Conservation (phyloP, 2,113 vertebrate genomes). For the Nycticorax nycticorax region DNA sequence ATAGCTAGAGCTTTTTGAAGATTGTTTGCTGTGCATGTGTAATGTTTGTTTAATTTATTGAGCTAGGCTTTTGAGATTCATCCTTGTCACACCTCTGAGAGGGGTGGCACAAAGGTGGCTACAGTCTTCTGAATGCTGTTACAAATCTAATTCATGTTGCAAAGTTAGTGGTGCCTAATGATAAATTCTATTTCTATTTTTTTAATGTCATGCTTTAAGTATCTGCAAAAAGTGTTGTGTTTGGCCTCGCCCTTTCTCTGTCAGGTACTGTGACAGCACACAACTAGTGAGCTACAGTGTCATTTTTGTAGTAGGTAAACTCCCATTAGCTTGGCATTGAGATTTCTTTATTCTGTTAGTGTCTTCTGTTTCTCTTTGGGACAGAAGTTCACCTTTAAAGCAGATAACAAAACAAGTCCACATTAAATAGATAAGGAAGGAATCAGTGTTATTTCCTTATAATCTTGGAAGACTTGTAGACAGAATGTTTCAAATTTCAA, state of each 20-base stretch:
- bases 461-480: not conserved
- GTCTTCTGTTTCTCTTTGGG: not conserved
- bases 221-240: not conserved
- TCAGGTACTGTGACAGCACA: not conserved
- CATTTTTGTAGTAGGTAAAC: not conserved
- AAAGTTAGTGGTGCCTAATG: not conserved
- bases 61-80: not conserved
- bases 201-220: not conserved
- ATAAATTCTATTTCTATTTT: not conserved
- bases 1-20: not conserved
- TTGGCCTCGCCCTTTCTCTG: not conserved
- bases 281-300: not conserved
- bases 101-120: not conserved
- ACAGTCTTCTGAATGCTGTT: not conserved
- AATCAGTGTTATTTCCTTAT: not conserved
- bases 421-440: not conserved
- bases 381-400: not conserved
- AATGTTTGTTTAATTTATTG: not conserved
- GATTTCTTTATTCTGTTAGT: not conserved
- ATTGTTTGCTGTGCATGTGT: not conserved
- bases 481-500: not conserved
- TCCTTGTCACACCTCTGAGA: not conserved
- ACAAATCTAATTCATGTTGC: not conserved
- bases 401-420: not conserved
- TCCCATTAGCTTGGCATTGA: not conserved